phyloP scores from a whole-genome alignment of 2,113 vertebrate species.

The Sialia sialis region DNA sequence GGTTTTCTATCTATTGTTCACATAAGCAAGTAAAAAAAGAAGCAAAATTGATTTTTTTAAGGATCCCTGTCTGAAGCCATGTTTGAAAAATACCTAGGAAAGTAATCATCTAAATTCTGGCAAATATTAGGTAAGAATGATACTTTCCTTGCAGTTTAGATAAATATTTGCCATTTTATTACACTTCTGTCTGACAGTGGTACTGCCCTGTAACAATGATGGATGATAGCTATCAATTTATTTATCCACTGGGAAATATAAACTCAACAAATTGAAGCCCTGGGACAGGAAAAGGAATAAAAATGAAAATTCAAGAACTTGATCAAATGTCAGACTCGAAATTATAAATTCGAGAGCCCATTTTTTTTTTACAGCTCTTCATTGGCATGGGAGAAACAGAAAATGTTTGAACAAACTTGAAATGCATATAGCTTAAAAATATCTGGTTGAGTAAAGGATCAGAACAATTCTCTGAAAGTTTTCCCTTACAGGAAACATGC shows the following conservation, averaged over 20 bases:
- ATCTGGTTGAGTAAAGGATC: not conserved
- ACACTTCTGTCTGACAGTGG: not conserved
- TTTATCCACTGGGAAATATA: slow-evolving; percentile 10
- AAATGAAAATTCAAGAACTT: slow-evolving; percentile 12
- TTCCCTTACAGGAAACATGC: not conserved
- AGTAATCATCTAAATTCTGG: not conserved
- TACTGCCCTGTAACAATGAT: not conserved
- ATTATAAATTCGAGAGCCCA: not conserved
- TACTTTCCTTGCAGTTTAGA: not conserved
- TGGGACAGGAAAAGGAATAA: not conserved
- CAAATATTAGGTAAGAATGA: not conserved
- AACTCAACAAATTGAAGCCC: not conserved
- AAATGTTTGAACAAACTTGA: not conserved
- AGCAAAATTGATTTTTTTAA: not conserved
- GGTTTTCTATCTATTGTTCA: not conserved
- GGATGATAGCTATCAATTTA: not conserved
- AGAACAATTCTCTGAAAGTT: not conserved
- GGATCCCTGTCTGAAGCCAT: not conserved
- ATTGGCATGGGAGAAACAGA: not conserved
- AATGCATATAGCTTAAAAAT: not conserved
- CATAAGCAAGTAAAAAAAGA: not conserved
- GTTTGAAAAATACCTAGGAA: not conserved
- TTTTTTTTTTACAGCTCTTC: rapidly evolving
- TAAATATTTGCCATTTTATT: slow-evolving; percentile 32
- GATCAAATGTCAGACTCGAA: not conserved